Evolutionary conservation across 2,888 invertebrate genomes (phyloP).

Genomic region (Synanthedon andrenaeformis): DNA sequence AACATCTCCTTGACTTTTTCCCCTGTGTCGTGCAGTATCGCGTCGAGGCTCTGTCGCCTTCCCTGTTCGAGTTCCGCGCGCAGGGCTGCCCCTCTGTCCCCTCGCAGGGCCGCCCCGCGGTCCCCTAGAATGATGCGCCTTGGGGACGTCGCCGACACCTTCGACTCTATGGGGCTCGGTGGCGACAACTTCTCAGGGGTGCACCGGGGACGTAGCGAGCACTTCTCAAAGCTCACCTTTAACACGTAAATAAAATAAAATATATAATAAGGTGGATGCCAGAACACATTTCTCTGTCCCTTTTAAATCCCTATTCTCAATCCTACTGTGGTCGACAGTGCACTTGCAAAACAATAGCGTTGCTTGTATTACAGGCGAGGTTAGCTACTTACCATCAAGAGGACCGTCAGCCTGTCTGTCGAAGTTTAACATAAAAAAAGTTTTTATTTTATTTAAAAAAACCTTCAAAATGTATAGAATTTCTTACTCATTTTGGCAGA

Average conservation of each 20-base stretch:
- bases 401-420: too few species aligned
- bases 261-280: background rate
- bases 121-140: slow-evolving; percentile 20
- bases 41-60: slow-evolving; percentile 81
- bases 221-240: slow-evolving; percentile 67
- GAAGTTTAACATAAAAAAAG: too few species aligned
- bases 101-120: slow-evolving; percentile 13
- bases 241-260: background rate
- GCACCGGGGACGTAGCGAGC: slow-evolving; percentile 55
- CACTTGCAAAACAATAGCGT: too few species aligned
- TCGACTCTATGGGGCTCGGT: slow-evolving; percentile 39
- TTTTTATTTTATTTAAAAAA: too few species aligned
- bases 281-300: too few species aligned
- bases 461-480: too few species aligned
- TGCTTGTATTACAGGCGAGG: too few species aligned
- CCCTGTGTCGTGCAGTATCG: slow-evolving; percentile 80
- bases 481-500: too few species aligned
- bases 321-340: too few species aligned
- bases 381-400: too few species aligned
- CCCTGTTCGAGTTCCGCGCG: slow-evolving; percentile 33
- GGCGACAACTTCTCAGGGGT: slow-evolving; percentile 42
- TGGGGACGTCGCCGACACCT: slow-evolving; percentile 29
- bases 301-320: too few species aligned
- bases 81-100: slow-evolving; percentile 14
- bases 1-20: slow-evolving; percentile 86